Evolutionary conservation across 2,113 vertebrate species (phyloP).

Genomic region (Lagopus leucura): DNA sequence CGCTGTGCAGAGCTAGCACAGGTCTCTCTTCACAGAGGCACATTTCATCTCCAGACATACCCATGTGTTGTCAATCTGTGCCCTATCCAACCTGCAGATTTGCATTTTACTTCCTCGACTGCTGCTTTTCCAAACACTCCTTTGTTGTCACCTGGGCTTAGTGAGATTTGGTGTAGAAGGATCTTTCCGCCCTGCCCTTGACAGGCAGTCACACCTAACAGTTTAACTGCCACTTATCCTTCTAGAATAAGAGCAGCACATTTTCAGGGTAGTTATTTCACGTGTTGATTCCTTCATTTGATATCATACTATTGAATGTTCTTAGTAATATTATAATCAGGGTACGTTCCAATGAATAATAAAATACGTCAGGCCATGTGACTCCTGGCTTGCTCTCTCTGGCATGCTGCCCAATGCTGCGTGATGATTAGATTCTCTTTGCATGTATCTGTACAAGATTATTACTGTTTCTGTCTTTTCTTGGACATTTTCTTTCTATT

Average conservation of each 20-base stretch:
- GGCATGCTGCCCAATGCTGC: not conserved
- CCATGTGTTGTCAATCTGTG: not conserved
- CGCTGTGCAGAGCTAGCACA: not conserved
- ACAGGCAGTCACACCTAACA: not conserved
- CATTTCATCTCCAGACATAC: not conserved
- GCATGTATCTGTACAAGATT: not conserved
- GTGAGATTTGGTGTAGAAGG: not conserved
- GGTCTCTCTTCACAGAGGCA: not conserved
- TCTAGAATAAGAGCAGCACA: not conserved
- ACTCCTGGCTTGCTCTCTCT: not conserved
- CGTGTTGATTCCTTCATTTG: not conserved
- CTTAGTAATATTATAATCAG: not conserved
- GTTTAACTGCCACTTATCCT: not conserved
- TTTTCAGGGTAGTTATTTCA: not conserved
- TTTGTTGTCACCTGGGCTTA: not conserved
- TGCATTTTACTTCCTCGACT: not conserved
- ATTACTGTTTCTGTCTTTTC: not conserved
- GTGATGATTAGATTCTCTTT: not conserved
- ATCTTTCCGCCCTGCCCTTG: slow-evolving; percentile 1
- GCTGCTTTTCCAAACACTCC: not conserved
- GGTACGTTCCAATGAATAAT: not conserved
- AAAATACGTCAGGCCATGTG: fast-evolving
- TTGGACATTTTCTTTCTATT: not conserved
- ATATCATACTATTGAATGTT: not conserved
- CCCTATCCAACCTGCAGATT: not conserved